phyloP scores from a whole-genome alignment of 2,888 invertebrate genomes.

The Tenthredo scrophulariae region DNA sequence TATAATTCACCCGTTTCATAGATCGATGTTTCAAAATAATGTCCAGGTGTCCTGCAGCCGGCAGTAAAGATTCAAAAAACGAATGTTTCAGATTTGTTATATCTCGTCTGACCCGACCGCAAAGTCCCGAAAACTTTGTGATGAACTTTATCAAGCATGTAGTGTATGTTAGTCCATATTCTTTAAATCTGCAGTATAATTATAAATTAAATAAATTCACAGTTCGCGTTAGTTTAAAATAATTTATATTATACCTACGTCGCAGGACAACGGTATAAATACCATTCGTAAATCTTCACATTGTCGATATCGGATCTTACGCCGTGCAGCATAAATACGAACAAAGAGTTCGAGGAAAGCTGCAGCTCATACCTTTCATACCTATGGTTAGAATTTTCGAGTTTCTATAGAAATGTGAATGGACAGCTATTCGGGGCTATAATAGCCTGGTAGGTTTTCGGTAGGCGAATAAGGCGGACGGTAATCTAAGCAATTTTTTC shows the following conservation, averaged over 20 bases:
- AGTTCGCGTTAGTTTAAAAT: not conserved
- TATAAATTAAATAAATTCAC: not conserved
- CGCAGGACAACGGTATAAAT: not conserved
- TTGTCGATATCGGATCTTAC: not conserved
- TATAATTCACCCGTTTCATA: not conserved
- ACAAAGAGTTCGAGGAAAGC: not conserved
- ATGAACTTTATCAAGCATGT: too few species aligned
- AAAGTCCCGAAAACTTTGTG: too few species aligned
- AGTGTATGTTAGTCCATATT: too few species aligned
- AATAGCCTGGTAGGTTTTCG: not conserved
- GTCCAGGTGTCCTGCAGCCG: too few species aligned
- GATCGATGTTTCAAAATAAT: not conserved
- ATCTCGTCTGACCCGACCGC: too few species aligned
- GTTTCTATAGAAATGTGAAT: slow-evolving; percentile 32
- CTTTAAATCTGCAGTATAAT: not conserved
- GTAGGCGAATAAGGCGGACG: not conserved
- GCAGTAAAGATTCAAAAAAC: not conserved
- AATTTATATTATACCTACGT: not conserved
- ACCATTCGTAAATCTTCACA: not conserved
- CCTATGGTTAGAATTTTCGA: not conserved
- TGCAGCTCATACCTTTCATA: not conserved
- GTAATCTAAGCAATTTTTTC: slow-evolving; percentile 16
- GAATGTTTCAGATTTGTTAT: not conserved
- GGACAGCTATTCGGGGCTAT: not conserved
- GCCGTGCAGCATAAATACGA: not conserved